Evolutionary conservation across 2,888 invertebrate species (phyloP), one percentile per base, ranked within the genome.

Genomic region (Eupithecia subumbrata): DNA sequence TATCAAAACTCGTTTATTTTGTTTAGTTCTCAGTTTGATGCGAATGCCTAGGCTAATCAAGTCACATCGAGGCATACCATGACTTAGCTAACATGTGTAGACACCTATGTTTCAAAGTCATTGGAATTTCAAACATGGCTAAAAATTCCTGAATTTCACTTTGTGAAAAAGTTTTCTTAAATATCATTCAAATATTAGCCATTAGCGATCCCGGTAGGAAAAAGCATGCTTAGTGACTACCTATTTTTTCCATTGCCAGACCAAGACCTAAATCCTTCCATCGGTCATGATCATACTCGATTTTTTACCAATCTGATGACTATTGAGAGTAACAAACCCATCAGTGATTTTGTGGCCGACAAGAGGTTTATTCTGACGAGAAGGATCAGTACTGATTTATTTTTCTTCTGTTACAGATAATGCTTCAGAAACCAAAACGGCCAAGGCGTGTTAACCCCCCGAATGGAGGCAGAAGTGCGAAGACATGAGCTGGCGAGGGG

Each of bases 391-490:
- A 16, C 45, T 45, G 5, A 45, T 45, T 56, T 34, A 18, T 64
- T 12, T 52, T 12, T 71, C 60, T 64, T 60, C 37, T 71, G 16
- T 91, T 90, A 0, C 90, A 94, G 94, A 92, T 86, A 82, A 92
- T 93, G 92, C 86, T 87, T 82, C 79, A 79, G 73, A 82, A 82
- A 84, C 79, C 77, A 79, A 80, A 81, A 82, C 78, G 75, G 79
- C 78, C 75, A 76, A 77, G 76, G 76, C 74, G 69, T 69, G 69
- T 68, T 16, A 70, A 71, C 67, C 76, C 82, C 90, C 87, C 90
- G 92, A 91, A 92, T 93, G 94, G 94, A 90, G 91, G 68, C 40
- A 68, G 90, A 87, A 89, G 78, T 87, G 92, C 83, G 93, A 87
- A 90, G 83, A 76, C 81, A 89, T 88, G 82, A 82, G 82, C 83